Percentiles rank a stretch among this genome's conserved stretches.
Evolutionary conservation across 2,888 invertebrate species (phyloP).

Genomic region (Drosophila putrida): DNA sequence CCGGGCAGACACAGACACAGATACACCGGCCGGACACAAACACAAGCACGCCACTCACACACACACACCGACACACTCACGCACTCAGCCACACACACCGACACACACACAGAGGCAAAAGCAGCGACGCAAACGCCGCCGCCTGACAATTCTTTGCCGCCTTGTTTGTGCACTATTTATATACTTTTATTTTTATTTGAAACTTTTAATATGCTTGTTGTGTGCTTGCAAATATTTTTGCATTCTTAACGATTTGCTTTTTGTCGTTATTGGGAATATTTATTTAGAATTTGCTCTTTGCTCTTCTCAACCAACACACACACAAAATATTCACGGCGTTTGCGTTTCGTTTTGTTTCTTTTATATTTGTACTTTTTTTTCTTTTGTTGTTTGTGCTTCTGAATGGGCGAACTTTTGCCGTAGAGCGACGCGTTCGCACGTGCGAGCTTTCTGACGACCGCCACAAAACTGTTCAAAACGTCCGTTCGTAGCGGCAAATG

Average conservation of each 20-base stretch:
- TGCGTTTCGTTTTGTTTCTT: slow-evolving; percentile 49
- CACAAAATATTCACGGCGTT: slow-evolving; percentile 55
- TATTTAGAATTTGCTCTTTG: slow-evolving; percentile 64
- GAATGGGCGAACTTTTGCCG: slow-evolving; percentile 51
- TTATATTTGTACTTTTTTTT: slow-evolving; percentile 1
- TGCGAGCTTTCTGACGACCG: slow-evolving; percentile 74
- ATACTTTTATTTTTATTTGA: slow-evolving; percentile 58
- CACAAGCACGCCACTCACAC: slow-evolving; percentile 26
- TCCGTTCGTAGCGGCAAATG: slow-evolving; percentile 58
- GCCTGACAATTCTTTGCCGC: slow-evolving; percentile 71
- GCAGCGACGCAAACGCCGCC: slow-evolving; percentile 47
- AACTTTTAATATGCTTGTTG: slow-evolving; percentile 47
- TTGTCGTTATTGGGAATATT: slow-evolving; percentile 66
- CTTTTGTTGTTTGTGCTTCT: slow-evolving; percentile 39
- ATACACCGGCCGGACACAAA: slow-evolving; percentile 7
- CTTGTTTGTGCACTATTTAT: slow-evolving; percentile 78
- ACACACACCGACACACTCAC: slow-evolving; percentile 18
- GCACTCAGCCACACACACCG: slow-evolving; percentile 18
- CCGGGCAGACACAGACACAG: slow-evolving; percentile 49
- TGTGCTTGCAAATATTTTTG: slow-evolving; percentile 58
- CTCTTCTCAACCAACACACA: slow-evolving; percentile 36
- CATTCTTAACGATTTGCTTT: slow-evolving; percentile 50
- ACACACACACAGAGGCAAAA: slow-evolving; percentile 27
- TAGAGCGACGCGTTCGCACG: slow-evolving; percentile 62
- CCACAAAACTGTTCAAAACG: slow-evolving; percentile 58